These are phyloP conservation scores for Drosophila anomalipes DNA, from an alignment of 2,888 invertebrate genomes.

Conservation along the genomic window DNA sequence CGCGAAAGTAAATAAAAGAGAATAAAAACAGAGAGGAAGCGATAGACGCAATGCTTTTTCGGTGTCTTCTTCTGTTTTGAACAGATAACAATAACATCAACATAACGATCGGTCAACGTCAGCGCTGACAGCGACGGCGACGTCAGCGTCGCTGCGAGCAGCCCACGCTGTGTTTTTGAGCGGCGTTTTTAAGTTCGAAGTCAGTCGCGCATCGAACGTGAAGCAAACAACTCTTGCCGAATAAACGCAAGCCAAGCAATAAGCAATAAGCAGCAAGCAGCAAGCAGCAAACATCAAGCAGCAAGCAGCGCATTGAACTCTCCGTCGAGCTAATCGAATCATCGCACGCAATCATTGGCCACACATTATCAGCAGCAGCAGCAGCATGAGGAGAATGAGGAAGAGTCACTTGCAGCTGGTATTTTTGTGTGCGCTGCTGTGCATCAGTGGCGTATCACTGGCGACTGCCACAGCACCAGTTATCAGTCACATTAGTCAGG, in stretches of 20 bases:
- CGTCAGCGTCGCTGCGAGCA: constrained; percentile 11
- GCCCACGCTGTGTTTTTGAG: constrained; percentile 37
- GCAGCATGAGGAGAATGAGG: constrained; percentile 15
- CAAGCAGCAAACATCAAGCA: constrained; percentile 43
- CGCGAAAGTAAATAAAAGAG: constrained; percentile 16
- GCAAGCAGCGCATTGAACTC: constrained; percentile 61
- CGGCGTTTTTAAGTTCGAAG: constrained; percentile 49
- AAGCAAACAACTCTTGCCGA: constrained; percentile 34
- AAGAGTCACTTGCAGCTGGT: constrained; percentile 7
- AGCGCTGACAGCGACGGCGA: constrained; percentile 20
- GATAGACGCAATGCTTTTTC: constrained; percentile 28
- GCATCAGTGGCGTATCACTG: constrained; percentile 18
- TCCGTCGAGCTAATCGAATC: constrained; percentile 23
- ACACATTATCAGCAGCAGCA: constrained; percentile 47
- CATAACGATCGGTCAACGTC: constrained; percentile 55
- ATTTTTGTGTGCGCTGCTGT: constrained; percentile 33
- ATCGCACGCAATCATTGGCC: constrained; percentile 22
- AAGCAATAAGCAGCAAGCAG: constrained; percentile 28
- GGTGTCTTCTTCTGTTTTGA: constrained; percentile 24
- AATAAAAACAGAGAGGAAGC: constrained; percentile 3
- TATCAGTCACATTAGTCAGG: constrained; percentile 81
- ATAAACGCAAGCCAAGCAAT: constrained; percentile 1
- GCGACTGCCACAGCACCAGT: constrained; percentile 60
- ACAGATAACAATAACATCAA: constrained; percentile 50
- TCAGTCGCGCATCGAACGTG: constrained; percentile 67